Percentiles rank a stretch among this genome's conserved stretches.
Evolutionary conservation across 2,888 invertebrate species (phyloP).

Genomic region (Ptycholaimellus sp.): DNA sequence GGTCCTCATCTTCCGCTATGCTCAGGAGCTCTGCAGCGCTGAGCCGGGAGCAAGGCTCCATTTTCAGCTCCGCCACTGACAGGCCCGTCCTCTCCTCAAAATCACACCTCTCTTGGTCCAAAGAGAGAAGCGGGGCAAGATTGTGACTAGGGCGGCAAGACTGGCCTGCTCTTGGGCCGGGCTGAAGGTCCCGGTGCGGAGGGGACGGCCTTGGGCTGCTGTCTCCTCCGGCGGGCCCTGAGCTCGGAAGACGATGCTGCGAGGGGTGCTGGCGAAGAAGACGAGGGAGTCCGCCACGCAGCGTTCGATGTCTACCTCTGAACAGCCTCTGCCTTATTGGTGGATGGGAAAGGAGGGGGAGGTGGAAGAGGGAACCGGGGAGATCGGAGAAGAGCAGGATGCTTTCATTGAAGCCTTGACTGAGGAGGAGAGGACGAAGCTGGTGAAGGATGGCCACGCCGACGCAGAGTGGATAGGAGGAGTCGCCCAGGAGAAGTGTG

Average conservation of each 20-base stretch:
- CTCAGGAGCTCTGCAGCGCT: too few species aligned
- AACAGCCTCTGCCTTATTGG: slow-evolving; percentile 5
- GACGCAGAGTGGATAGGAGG: slow-evolving; percentile 73
- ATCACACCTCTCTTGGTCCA: too few species aligned
- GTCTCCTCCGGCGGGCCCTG: slow-evolving; percentile 29
- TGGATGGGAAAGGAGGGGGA: not conserved
- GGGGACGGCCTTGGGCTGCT: too few species aligned
- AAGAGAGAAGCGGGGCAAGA: too few species aligned
- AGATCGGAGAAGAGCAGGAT: slow-evolving; percentile 92
- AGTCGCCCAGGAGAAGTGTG: slow-evolving; percentile 67
- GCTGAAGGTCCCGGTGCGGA: too few species aligned
- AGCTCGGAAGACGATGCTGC: slow-evolving; percentile 58
- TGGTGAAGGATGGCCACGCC: slow-evolving; percentile 76
- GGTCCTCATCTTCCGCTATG: too few species aligned
- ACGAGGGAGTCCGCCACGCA: slow-evolving; percentile 65
- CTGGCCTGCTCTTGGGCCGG: too few species aligned
- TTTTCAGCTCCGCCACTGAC: too few species aligned
- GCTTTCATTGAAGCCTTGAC: slow-evolving; percentile 88
- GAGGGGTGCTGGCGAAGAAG: slow-evolving; percentile 60
- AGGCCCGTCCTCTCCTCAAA: too few species aligned
- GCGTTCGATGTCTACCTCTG: slow-evolving; percentile 71
- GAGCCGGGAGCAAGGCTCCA: too few species aligned
- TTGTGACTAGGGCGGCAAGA: too few species aligned
- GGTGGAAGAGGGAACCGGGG: slow-evolving; percentile 38
- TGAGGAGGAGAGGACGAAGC: slow-evolving; percentile 52